These are phyloP conservation scores for Platorchestia sp. DNA, from an alignment of 1,140 invertebrate species.

Conservation along the genomic window DNA sequence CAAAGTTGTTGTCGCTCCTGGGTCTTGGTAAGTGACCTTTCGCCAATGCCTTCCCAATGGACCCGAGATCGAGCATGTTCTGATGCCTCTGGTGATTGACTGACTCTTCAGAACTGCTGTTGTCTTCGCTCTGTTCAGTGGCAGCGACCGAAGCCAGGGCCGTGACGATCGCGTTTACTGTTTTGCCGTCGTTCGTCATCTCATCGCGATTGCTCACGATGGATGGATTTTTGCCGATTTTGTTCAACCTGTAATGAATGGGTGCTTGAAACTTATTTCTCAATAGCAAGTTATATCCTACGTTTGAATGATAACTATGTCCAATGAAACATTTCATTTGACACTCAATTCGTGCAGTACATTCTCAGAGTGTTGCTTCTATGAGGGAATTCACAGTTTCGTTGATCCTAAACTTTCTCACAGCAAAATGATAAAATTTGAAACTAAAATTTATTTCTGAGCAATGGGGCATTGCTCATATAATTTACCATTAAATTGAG, in stretches of 20 bases:
- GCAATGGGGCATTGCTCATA: too few species aligned
- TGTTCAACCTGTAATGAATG: conserved; percentile 84
- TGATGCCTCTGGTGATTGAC: conserved; percentile 61
- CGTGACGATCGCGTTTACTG: conserved; percentile 91
- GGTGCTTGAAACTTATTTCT: not conserved
- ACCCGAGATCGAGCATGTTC: conserved; percentile 67
- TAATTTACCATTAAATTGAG: not conserved
- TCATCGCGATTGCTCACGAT: conserved; percentile 92
- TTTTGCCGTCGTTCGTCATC: conserved; percentile 85
- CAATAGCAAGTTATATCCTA: not conserved
- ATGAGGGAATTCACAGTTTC: not conserved
- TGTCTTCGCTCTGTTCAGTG: conserved; percentile 69
- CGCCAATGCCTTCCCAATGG: conserved; percentile 78
- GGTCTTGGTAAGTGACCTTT: conserved; percentile 79
- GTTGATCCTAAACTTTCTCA: too few species aligned
- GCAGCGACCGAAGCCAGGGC: conserved; percentile 84
- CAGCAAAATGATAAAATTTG: too few species aligned
- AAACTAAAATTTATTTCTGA: too few species aligned
- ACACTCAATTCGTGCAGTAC: not conserved
- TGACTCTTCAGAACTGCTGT: conserved; percentile 68
- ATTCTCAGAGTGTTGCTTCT: not conserved
- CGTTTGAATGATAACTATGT: not conserved
- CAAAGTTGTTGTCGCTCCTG: conserved; percentile 87
- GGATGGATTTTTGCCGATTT: conserved; percentile 98
- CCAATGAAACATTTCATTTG: not conserved